Percentiles rank a stretch among this genome's conserved stretches.
phyloP scores from a whole-genome alignment of 2,113 vertebrate genomes.

The Brachyhypopomus occidentalis region DNA sequence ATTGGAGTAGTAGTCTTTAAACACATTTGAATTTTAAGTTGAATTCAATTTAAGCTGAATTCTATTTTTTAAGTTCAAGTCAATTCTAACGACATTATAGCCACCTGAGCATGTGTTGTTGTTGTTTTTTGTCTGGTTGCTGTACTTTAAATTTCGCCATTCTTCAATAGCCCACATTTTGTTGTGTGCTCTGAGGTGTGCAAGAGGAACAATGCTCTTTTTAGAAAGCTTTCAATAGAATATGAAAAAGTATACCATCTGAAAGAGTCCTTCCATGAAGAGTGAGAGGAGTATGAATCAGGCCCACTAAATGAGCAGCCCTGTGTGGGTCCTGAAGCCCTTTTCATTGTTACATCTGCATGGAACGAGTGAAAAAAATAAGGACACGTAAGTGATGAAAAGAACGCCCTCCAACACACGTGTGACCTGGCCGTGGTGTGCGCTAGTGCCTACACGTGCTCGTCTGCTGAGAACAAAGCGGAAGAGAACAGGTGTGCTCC shows the following conservation, averaged over 20 bases:
- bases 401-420: not conserved
- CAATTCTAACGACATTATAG: no score
- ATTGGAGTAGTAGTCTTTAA: not conserved
- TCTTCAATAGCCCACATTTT: not conserved
- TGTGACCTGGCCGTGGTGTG: conserved; percentile 25
- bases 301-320: not conserved
- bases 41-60: no score
- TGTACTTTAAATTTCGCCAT: not conserved
- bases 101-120: no score
- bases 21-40: not conserved
- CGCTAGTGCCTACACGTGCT: conserved; percentile 56
- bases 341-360: not conserved
- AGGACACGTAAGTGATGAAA: not conserved
- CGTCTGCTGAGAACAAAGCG: conserved; percentile 58
- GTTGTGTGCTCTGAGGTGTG: not conserved
- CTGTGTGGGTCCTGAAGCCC: conserved; percentile 5
- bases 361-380: not conserved
- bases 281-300: not conserved
- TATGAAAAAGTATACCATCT: conserved; percentile 14
- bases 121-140: not conserved
- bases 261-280: conserved; percentile 16
- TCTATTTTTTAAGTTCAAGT: no score
- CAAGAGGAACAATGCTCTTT: conserved; percentile 31
- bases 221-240: conserved; percentile 1
- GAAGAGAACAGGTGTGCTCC: conserved; percentile 64